Evolutionary conservation across 1,140 invertebrate species (phyloP).

Genomic region (Zaprionus lachaisei): DNA sequence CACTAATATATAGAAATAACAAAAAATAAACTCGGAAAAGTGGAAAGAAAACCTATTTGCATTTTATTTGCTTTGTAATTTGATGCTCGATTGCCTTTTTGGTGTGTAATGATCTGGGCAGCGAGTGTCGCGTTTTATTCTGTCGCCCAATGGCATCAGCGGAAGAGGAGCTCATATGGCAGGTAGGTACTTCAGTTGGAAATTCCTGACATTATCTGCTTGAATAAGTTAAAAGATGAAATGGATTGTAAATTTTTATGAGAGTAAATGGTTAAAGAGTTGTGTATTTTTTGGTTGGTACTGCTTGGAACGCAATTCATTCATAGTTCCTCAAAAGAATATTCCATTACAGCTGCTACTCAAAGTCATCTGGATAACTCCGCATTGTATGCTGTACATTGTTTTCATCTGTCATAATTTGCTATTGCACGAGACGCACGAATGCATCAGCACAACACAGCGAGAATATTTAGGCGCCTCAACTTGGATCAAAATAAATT

Average conservation of each 20-base stretch:
- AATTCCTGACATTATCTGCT: background rate
- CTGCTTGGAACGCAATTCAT: background rate
- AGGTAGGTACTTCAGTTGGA: background rate
- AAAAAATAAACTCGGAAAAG: slow-evolving; percentile 36
- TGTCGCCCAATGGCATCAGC: slow-evolving; percentile 2
- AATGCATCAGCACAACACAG: slow-evolving; percentile 57
- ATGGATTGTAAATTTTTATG: slow-evolving; percentile 6
- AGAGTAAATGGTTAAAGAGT: background rate
- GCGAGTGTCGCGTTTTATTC: slow-evolving; percentile 65
- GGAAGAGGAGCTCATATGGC: background rate
- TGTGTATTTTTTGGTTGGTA: background rate
- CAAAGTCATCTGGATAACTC: slow-evolving; percentile 11
- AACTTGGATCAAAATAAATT: slow-evolving; percentile 76
- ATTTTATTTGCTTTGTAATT: slow-evolving; percentile 83
- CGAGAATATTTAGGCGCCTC: slow-evolving; percentile 65
- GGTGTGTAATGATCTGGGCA: slow-evolving; percentile 75
- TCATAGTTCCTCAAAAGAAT: background rate
- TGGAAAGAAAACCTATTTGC: slow-evolving; percentile 69
- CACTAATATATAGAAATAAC: slow-evolving; percentile 28
- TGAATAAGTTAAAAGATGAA: background rate
- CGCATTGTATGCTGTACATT: slow-evolving; percentile 7
- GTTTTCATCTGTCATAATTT: slow-evolving; percentile 51
- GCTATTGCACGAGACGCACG: slow-evolving; percentile 65
- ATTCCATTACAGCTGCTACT: slow-evolving; percentile 11
- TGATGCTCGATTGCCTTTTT: slow-evolving; percentile 81